These are phyloP conservation scores for Cryptomyrus ogoouensis DNA, from an alignment of 2,113 vertebrate genomes.

Conservation along the genomic window DNA sequence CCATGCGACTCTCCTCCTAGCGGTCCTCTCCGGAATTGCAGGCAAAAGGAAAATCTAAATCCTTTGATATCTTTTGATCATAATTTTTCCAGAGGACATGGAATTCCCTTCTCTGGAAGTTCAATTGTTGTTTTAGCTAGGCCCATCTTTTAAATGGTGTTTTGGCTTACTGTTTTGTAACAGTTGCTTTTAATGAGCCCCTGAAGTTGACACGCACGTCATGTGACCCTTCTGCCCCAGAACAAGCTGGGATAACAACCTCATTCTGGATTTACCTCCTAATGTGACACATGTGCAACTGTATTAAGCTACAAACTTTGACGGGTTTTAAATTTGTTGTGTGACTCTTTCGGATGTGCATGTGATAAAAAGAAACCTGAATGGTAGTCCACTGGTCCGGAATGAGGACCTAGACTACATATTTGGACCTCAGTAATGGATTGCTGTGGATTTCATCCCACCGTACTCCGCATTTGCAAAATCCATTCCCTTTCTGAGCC, in stretches of 20 bases:
- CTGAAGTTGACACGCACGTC: neutral
- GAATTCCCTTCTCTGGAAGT: neutral
- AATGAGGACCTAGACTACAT: neutral
- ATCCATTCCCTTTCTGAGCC: neutral
- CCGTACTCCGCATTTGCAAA: neutral
- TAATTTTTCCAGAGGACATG: neutral
- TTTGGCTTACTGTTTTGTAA: neutral
- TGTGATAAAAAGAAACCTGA: neutral
- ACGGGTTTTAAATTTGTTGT: neutral
- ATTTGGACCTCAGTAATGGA: neutral
- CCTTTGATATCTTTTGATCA: neutral
- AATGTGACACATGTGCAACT: neutral
- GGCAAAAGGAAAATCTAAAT: neutral
- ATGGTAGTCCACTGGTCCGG: neutral
- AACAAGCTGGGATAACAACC: no score
- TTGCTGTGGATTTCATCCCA: neutral
- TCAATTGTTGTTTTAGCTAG: neutral
- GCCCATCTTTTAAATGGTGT: neutral
- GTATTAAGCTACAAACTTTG: neutral
- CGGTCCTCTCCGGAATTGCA: neutral
- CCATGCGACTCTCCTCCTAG: neutral
- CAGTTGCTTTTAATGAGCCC: neutral
- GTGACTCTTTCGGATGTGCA: neutral
- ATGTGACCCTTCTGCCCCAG: no score
- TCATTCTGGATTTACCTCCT: no score